phyloP scores from a whole-genome alignment of 2,113 vertebrate species.

The Danionella cerebrum region DNA sequence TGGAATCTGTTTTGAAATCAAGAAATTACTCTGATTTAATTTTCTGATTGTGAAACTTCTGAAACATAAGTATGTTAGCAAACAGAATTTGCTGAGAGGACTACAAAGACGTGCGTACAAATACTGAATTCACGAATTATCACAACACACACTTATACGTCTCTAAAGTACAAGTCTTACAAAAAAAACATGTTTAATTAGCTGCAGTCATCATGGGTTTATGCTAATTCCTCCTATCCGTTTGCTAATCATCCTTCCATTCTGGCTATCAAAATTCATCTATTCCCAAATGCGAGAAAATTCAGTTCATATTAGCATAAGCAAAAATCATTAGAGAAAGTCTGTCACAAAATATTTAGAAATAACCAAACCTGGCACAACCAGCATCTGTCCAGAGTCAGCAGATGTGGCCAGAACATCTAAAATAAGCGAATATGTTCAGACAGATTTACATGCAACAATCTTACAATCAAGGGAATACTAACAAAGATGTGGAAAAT shows the following conservation, averaged over 20 bases:
- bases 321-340: background rate
- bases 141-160: background rate
- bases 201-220: background rate
- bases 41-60: too few species aligned
- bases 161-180: background rate
- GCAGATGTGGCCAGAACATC: background rate
- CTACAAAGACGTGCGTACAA: background rate
- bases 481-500: background rate
- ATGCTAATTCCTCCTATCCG: background rate
- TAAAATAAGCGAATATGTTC: background rate
- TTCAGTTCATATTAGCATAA: background rate
- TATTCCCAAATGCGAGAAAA: background rate
- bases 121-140: background rate
- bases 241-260: background rate
- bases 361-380: background rate
- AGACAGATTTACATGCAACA: background rate
- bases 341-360: background rate
- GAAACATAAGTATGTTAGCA: too few species aligned
- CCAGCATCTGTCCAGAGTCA: background rate
- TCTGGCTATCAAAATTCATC: background rate
- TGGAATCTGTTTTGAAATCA: too few species aligned
- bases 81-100: too few species aligned
- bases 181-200: background rate
- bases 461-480: background rate
- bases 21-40: too few species aligned